phyloP scores from a whole-genome alignment of 2,113 vertebrate species.

The Dissostichus mawsoni region DNA sequence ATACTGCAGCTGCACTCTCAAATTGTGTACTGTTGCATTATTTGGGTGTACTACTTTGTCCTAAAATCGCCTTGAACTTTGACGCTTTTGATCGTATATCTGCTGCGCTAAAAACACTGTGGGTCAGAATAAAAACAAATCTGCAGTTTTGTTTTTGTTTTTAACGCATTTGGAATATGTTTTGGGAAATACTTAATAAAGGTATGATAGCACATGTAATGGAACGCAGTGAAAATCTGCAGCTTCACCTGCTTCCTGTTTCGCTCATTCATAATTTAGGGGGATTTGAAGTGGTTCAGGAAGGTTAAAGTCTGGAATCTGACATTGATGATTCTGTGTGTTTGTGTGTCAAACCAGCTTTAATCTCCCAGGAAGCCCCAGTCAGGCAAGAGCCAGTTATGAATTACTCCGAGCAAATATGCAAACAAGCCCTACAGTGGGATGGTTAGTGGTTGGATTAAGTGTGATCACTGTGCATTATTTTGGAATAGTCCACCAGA shows the following conservation, averaged over 20 bases:
- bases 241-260: constrained; percentile 28
- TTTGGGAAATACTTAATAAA: too few relatives aligned
- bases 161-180: too few relatives aligned
- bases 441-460: constrained; percentile 51
- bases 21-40: too few relatives aligned
- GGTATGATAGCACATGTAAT: too few relatives aligned
- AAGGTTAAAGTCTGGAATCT: not conserved
- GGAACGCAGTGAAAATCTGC: not conserved
- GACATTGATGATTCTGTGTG: not conserved
- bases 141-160: too few relatives aligned
- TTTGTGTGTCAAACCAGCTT: constrained; percentile 10
- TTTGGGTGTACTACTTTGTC: too few relatives aligned
- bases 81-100: too few relatives aligned
- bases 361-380: constrained; percentile 51
- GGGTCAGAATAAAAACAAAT: too few relatives aligned
- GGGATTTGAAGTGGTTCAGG: not conserved
- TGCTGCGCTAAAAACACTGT: too few relatives aligned
- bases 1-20: too few relatives aligned
- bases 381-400: constrained; percentile 22
- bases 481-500: constrained; percentile 34
- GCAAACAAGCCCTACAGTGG: constrained; percentile 37
- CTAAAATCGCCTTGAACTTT: too few relatives aligned
- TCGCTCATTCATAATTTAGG: not conserved
- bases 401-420: constrained; percentile 43
- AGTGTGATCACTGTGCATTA: constrained; percentile 35